A percentile compares a stretch with the other conserved stretches of the same genome.
Evolutionary conservation across 2,888 invertebrate species (phyloP).

Genomic region (Cheilosia vulpina): DNA sequence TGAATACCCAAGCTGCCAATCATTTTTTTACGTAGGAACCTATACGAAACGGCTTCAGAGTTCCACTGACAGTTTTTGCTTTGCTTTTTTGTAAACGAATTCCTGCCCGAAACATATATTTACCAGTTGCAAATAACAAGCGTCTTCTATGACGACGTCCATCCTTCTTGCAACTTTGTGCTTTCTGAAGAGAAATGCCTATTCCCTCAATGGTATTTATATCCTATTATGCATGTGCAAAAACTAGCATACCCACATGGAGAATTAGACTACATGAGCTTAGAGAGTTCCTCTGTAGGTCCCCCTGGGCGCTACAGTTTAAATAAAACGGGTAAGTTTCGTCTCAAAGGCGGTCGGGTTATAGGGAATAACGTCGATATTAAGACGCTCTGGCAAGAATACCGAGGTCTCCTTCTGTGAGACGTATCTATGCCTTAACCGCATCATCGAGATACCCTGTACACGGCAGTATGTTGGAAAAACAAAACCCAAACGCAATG

Average conservation of each 20-base stretch:
- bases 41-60: too few relatives aligned
- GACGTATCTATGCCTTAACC: conserved; percentile 17
- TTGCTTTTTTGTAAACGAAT: not conserved
- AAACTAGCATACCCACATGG: conserved; percentile 46
- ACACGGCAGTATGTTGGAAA: conserved; percentile 5
- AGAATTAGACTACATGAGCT: conserved; percentile 69
- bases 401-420: conserved; percentile 7
- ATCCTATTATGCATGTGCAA: conserved; percentile 11
- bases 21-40: too few relatives aligned
- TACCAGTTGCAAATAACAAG: conserved; percentile 11
- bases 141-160: conserved; percentile 14
- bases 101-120: not conserved
- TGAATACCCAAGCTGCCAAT: too few relatives aligned
- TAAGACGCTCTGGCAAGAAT: conserved; percentile 15
- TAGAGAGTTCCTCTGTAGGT: conserved; percentile 9
- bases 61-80: too few relatives aligned
- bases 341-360: conserved; percentile 34
- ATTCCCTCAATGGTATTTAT: conserved; percentile 27
- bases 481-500: conserved; percentile 34
- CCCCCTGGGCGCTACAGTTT: conserved; percentile 12
- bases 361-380: conserved; percentile 47
- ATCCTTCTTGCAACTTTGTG: conserved; percentile 18
- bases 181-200: not conserved
- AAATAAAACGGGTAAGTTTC: conserved; percentile 52
- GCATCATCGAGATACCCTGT: conserved; percentile 47